Evolutionary conservation across 2,113 vertebrate species (phyloP).

Genomic region (Sitta europaea): DNA sequence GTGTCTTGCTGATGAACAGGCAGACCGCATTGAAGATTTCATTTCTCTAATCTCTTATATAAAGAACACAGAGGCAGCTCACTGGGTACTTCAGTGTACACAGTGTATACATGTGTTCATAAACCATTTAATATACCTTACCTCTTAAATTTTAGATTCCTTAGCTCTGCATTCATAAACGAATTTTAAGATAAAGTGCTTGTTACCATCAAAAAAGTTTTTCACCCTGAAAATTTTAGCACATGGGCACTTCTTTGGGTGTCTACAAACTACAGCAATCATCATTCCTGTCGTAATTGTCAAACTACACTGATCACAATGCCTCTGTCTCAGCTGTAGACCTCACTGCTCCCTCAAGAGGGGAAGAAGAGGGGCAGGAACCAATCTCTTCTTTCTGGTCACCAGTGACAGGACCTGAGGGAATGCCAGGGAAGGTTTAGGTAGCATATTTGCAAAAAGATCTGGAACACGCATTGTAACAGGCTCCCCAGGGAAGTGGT

Average conservation of each 20-base stretch:
- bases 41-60: background rate
- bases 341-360: background rate
- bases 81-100: background rate
- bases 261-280: background rate
- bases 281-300: background rate
- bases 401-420: background rate
- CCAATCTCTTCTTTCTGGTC: background rate
- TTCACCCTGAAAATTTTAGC: background rate
- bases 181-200: background rate
- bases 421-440: background rate
- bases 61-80: background rate
- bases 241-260: background rate
- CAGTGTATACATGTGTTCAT: background rate
- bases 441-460: background rate
- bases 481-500: background rate
- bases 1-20: background rate
- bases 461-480: background rate
- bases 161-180: background rate
- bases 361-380: background rate
- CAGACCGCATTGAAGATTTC: background rate
- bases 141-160: background rate
- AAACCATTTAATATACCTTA: background rate
- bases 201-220: background rate
- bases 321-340: background rate
- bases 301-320: background rate